These are phyloP conservation scores for Poeciliopsis retropinna DNA, from an alignment of 2,113 vertebrate species.

Conservation along the genomic window DNA sequence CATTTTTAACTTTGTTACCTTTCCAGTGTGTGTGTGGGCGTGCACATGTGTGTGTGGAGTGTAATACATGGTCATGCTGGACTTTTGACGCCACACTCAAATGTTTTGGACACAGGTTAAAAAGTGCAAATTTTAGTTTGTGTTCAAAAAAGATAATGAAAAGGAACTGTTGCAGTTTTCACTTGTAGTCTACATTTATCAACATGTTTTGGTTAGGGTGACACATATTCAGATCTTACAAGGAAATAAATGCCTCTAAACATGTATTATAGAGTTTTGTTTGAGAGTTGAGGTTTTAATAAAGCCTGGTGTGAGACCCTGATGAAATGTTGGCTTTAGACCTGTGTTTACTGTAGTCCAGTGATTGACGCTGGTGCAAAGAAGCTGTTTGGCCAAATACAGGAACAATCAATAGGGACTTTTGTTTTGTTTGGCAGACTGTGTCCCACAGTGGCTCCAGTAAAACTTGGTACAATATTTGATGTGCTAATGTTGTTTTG, in stretches of 20 bases:
- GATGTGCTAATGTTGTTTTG: constrained; percentile 71
- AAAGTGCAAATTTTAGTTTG: too few species aligned
- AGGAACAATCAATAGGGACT: constrained; percentile 66
- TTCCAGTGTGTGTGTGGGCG: too few species aligned
- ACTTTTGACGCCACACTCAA: too few species aligned
- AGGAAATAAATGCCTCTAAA: not conserved
- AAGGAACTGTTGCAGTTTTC: too few species aligned
- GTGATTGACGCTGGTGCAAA: constrained; percentile 54
- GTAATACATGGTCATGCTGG: too few species aligned
- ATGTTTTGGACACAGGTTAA: too few species aligned
- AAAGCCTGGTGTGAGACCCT: constrained; percentile 1
- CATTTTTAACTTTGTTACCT: too few species aligned
- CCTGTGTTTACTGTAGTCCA: constrained; percentile 61
- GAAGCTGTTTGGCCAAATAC: constrained; percentile 69
- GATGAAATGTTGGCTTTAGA: constrained; percentile 41
- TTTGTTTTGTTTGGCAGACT: constrained; percentile 63
- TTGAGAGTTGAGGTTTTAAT: not conserved
- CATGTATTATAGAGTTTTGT: not conserved
- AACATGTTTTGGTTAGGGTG: too few species aligned
- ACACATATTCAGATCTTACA: too few species aligned
- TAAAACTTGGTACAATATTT: constrained; percentile 68
- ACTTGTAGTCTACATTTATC: too few species aligned
- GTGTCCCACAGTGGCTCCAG: constrained; percentile 42
- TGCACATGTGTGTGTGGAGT: too few species aligned
- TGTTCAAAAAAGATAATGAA: too few species aligned